Base-by-base conservation (phyloP, 2,888 invertebrate genomes). In the Microctonus aethiopoides region DNA sequence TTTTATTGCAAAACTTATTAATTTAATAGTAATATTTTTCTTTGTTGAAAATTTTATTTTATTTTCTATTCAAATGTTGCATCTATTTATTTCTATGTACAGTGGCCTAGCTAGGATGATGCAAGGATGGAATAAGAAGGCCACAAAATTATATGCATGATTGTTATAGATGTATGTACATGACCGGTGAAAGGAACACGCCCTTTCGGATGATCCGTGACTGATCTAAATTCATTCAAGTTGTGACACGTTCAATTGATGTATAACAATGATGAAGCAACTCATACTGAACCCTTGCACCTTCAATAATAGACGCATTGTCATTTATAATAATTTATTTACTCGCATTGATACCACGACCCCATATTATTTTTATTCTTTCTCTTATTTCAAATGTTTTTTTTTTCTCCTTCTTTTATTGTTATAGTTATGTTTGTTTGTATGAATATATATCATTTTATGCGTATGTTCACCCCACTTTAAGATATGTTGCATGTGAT, bases 111-210 rank as follows among this genome's bases (percentile, higher is more conserved):
- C 34, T 10, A 57, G 9, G 57, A 57, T 57, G 57, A 57, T 29
- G 57, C 26, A 54, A 57, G 20, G 41, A 57, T 57, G 32, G 32
- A 34, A 46, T 13, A 34, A 20, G 57, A 57, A 29, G 56, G 29
- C 29, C 26, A 56, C 29, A 29, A 24, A 56, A 56, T 29, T 26
- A 56, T 56, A 16, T 36, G 22, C 24, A 22, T 13, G 41, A 41
- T 32, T 34, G 13, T 22, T 61, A 61, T 61, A 61, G 29, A 61
- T 61, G 32, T 36, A 34, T 46, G 9, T 46, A n/a, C 39, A 39
- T 6, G 46, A n/a, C 59, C 74, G 76, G 83, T 84, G 84, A 84
- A 84, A 83, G 83, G 84, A 82, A 80, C 76, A 84, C 83, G 81
- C 83, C 84, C 82, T 81, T 77, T 74, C 16, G 46, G 79, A 82